These are phyloP conservation scores for Nebria ingens DNA, from an alignment of 1,140 invertebrate species.

Conservation along the genomic window DNA sequence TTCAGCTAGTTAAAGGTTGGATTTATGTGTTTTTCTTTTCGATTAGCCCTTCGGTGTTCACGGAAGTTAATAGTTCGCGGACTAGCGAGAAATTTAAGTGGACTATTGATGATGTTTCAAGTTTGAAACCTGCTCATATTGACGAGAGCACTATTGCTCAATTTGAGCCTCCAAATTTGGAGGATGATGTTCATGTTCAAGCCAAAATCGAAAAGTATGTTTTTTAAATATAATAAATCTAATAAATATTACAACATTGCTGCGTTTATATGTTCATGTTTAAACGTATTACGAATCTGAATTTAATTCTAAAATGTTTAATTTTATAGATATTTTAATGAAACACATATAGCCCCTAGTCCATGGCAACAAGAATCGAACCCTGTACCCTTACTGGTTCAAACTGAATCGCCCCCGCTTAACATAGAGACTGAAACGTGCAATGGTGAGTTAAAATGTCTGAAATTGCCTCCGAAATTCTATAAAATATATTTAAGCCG, in stretches of 20 bases:
- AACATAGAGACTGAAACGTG: neutral
- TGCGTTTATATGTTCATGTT: neutral
- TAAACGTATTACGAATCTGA: neutral
- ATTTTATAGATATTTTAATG: slow-evolving; percentile 24
- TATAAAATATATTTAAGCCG: no score
- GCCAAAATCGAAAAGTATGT: slow-evolving; percentile 27
- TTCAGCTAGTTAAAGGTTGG: neutral
- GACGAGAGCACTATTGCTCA: slow-evolving; percentile 26
- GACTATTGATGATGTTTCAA: slow-evolving; percentile 31
- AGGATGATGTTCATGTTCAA: slow-evolving; percentile 26
- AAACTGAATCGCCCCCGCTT: neutral
- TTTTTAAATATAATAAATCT: no score
- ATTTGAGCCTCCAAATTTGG: slow-evolving; percentile 23
- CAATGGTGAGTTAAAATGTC: neutral
- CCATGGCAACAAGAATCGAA: slow-evolving; percentile 17
- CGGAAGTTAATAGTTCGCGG: slow-evolving; percentile 22
- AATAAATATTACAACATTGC: no score
- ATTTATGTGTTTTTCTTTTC: slow-evolving; percentile 10
- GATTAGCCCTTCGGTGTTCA: slow-evolving; percentile 29
- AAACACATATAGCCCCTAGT: slow-evolving; percentile 29
- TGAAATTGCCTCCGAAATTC: neutral
- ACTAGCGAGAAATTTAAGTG: slow-evolving; percentile 29
- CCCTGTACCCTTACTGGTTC: neutral
- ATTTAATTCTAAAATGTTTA: neutral
- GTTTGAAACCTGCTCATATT: slow-evolving; percentile 30